These are phyloP conservation scores for Scotopteryx bipunctaria DNA, from an alignment of 2,888 invertebrate genomes.

Conservation along the genomic window DNA sequence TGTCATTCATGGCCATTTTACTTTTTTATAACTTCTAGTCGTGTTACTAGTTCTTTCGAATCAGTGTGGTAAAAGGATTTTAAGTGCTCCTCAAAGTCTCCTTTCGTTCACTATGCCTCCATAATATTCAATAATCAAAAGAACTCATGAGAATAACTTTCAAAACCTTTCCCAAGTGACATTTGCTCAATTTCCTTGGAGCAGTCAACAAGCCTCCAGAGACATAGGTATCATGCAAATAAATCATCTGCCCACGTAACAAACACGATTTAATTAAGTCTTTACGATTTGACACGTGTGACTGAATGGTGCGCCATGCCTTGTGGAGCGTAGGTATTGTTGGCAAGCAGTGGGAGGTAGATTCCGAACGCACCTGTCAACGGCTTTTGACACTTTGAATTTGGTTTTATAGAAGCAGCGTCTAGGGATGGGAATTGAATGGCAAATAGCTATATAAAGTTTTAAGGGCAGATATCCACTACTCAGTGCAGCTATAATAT, in stretches of 20 bases:
- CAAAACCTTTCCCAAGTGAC: constrained; percentile 35
- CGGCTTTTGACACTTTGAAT: constrained; percentile 41
- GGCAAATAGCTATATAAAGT: constrained; percentile 17
- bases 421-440: constrained; percentile 36
- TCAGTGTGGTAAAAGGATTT: too few relatives aligned
- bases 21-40: too few relatives aligned
- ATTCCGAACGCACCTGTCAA: constrained; percentile 77
- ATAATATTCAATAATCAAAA: too few relatives aligned
- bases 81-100: too few relatives aligned
- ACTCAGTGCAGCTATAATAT: neutral
- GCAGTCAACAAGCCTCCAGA: constrained; percentile 42
- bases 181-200: constrained; percentile 21
- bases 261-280: constrained; percentile 78
- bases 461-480: constrained; percentile 20
- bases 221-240: constrained; percentile 50
- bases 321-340: constrained; percentile 35
- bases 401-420: constrained; percentile 22
- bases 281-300: constrained; percentile 71
- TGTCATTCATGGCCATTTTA: too few relatives aligned
- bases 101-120: too few relatives aligned
- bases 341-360: constrained; percentile 73
- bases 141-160: constrained; percentile 37
- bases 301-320: constrained; percentile 70
- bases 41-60: too few relatives aligned
- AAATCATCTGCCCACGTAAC: constrained; percentile 71